Evolutionary conservation across 2,797 vertebrate species (phyloP).

Genomic region (Coluber constrictor): DNA sequence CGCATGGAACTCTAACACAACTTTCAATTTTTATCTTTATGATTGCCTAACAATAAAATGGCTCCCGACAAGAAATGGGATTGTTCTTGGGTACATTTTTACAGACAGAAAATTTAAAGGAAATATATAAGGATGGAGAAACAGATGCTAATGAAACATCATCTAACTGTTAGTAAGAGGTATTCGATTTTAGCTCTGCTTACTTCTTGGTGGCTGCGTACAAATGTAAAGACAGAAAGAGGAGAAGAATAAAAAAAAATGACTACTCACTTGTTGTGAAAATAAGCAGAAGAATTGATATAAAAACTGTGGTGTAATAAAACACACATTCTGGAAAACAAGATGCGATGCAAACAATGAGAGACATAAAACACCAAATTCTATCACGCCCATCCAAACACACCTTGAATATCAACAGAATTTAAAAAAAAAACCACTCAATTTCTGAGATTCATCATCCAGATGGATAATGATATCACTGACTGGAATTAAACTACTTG

Average conservation of each 20-base stretch:
- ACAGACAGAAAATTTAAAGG: not conserved
- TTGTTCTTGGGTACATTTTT: not conserved
- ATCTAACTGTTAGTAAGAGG: not conserved
- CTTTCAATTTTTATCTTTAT: not conserved
- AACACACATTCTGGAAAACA: constrained; percentile 97
- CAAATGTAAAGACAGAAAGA: not conserved
- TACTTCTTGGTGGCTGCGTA: not conserved
- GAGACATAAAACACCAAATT: not conserved
- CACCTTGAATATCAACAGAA: not conserved
- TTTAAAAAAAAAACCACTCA: not conserved
- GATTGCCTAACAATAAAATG: not conserved
- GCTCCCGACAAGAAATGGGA: not conserved
- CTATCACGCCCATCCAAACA: not conserved
- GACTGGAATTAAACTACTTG: not conserved
- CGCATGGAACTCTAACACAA: not conserved
- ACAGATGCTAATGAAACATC: not conserved
- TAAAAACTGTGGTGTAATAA: constrained; percentile 99
- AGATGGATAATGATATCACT: not conserved
- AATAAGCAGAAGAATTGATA: constrained; percentile 99
- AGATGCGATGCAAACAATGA: constrained; percentile 48
- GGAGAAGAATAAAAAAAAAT: not conserved
- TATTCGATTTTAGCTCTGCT: not conserved
- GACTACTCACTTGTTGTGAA: constrained; percentile 97
- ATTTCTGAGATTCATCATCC: not conserved
- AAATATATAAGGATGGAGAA: not conserved